These are phyloP conservation scores for Casuarius casuarius DNA, from an alignment of 2,113 vertebrate genomes.

Conservation along the genomic window DNA sequence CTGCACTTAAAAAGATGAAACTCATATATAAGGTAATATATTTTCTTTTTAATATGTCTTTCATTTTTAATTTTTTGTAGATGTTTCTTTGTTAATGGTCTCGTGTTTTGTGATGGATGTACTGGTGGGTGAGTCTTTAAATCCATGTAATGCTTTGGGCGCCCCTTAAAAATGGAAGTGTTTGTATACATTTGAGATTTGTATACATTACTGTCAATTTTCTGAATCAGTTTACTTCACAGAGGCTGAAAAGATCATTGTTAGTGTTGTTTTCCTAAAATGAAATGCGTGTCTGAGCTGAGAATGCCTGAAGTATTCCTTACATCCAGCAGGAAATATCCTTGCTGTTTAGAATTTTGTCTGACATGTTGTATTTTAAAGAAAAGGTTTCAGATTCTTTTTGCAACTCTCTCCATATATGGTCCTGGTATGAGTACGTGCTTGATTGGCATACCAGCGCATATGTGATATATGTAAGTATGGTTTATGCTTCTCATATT, in stretches of 20 bases:
- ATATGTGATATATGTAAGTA: fast-evolving
- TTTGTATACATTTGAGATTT: not conserved
- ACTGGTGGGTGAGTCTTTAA: not conserved
- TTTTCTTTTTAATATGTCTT: not conserved
- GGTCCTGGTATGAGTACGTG: not conserved
- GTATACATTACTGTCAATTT: not conserved
- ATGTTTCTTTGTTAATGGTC: not conserved
- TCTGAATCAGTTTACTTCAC: not conserved
- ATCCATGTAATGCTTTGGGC: not conserved
- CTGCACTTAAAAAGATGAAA: slow-evolving; percentile 29
- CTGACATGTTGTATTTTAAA: not conserved
- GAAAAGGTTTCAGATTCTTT: not conserved
- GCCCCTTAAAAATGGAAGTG: not conserved
- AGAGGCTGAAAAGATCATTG: not conserved
- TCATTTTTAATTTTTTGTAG: not conserved
- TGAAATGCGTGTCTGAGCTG: not conserved
- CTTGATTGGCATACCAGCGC: not conserved
- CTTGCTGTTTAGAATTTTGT: not conserved
- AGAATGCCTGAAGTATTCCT: not conserved
- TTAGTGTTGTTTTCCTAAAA: not conserved
- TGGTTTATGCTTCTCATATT: not conserved
- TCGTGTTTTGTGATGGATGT: not conserved
- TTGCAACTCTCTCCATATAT: not conserved
- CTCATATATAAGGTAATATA: slow-evolving; percentile 26
- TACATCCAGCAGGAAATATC: not conserved